Percentiles rank a stretch among this genome's conserved stretches.
Conservation (phyloP, 2,888 invertebrate species). For the Dermolepida albohirtum region DNA sequence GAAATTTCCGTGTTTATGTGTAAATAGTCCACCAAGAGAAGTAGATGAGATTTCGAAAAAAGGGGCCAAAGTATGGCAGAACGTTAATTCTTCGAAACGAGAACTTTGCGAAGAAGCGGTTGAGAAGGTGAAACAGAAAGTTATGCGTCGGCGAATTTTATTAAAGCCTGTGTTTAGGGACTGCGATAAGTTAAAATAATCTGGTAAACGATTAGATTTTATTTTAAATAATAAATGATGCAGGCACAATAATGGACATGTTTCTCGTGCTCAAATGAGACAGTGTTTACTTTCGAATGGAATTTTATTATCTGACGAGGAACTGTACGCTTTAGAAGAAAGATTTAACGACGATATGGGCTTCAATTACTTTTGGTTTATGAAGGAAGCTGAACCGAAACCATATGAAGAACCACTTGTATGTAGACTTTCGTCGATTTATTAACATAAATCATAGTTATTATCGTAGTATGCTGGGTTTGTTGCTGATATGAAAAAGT, state of each 20-base stretch:
- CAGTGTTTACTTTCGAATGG: conserved; percentile 77
- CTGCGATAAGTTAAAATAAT: conserved; percentile 72
- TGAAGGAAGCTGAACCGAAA: conserved; percentile 73
- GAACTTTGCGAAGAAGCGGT: conserved; percentile 74
- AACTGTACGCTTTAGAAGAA: conserved; percentile 76
- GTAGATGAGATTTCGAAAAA: conserved; percentile 65
- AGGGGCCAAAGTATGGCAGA: conserved; percentile 68
- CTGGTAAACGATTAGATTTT: neutral
- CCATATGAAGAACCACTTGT: conserved; percentile 63
- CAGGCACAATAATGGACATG: conserved; percentile 79
- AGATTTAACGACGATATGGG: conserved; percentile 81
- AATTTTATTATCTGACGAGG: conserved; percentile 74
- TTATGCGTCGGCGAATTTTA: conserved; percentile 72
- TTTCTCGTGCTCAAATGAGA: conserved; percentile 76
- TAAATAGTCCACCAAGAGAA: conserved; percentile 69
- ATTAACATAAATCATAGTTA: neutral
- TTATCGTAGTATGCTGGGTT: conserved; percentile 60
- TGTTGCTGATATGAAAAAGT: conserved; percentile 59
- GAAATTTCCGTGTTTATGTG: conserved; percentile 73
- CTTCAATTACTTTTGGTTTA: conserved; percentile 78
- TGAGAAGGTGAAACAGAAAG: conserved; percentile 72
- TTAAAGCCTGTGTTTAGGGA: conserved; percentile 77
- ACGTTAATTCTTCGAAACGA: conserved; percentile 58
- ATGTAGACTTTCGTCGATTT: conserved; percentile 32
- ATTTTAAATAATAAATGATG: conserved; percentile 15